These are phyloP conservation scores for Neelides sp. DNA, from an alignment of 1,140 invertebrate genomes.

Conservation along the genomic window DNA sequence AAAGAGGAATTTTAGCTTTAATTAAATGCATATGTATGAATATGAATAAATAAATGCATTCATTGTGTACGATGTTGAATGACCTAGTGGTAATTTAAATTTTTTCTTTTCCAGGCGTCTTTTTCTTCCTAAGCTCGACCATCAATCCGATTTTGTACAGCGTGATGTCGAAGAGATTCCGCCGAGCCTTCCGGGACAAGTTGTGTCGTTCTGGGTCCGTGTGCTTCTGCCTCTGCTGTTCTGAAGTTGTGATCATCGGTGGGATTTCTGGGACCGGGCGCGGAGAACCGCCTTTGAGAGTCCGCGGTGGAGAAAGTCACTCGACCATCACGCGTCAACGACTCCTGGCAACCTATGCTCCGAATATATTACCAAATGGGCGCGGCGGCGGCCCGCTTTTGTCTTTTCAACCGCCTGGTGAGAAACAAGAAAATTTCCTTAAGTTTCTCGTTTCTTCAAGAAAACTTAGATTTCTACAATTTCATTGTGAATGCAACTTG, in stretches of 20 bases:
- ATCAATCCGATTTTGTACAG: slow-evolving; percentile 86
- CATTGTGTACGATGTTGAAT: no score
- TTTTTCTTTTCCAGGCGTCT: slow-evolving; percentile 48
- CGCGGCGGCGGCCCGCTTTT: slow-evolving; percentile 8
- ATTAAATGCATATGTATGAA: no score
- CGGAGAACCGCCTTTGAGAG: slow-evolving; percentile 6
- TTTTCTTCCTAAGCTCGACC: slow-evolving; percentile 78
- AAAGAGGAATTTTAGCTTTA: no score
- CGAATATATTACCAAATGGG: slow-evolving; percentile 11
- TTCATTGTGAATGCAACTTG: not conserved
- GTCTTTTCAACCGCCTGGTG: slow-evolving; percentile 17
- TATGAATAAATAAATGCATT: no score
- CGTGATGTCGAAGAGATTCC: slow-evolving; percentile 74
- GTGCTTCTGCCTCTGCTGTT: slow-evolving; percentile 27
- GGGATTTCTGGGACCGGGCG: slow-evolving; percentile 17
- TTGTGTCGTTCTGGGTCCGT: slow-evolving; percentile 19
- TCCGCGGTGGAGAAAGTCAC: slow-evolving; percentile 23
- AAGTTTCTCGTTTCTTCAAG: not conserved
- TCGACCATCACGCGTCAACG: slow-evolving; percentile 25
- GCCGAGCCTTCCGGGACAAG: slow-evolving; percentile 38
- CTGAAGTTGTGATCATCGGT: slow-evolving; percentile 21
- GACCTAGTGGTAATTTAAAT: no score
- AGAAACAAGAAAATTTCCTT: no score
- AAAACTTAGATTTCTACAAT: not conserved
- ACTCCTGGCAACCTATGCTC: slow-evolving; percentile 21